These are phyloP conservation scores for Orchesella cincta DNA, from an alignment of 1,140 invertebrate genomes.

Conservation along the genomic window DNA sequence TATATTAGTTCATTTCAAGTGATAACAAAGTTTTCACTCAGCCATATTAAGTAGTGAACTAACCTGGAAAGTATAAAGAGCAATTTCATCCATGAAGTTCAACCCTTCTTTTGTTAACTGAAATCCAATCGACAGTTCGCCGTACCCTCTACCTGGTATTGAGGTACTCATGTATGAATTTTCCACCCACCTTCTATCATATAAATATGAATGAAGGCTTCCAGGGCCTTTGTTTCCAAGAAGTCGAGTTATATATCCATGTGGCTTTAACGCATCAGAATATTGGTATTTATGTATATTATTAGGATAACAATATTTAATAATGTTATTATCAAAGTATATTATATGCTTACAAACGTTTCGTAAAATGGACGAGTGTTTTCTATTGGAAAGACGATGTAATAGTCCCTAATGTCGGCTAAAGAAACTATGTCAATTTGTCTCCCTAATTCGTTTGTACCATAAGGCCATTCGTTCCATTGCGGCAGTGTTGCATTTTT, in stretches of 20 bases:
- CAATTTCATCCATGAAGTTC: constrained; percentile 80
- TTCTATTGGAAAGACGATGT: constrained; percentile 83
- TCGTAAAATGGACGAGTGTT: constrained; percentile 80
- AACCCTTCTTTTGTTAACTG: constrained; percentile 90
- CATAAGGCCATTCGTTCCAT: constrained; percentile 81
- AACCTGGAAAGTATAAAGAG: constrained; percentile 77
- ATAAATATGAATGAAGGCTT: constrained; percentile 84
- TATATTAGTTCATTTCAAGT: no score
- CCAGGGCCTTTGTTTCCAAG: constrained; percentile 93
- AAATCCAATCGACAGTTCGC: constrained; percentile 82
- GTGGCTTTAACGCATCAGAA: no score
- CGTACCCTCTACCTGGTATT: constrained; percentile 76
- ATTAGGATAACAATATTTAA: no score
- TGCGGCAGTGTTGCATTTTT: constrained; percentile 69
- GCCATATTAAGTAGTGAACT: not conserved
- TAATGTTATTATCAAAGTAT: no score
- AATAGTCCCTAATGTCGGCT: constrained; percentile 82
- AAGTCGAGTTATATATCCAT: constrained; percentile 83
- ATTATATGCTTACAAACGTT: constrained; percentile 69
- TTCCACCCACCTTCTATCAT: constrained; percentile 84
- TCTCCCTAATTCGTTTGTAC: constrained; percentile 66
- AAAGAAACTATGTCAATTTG: constrained; percentile 79
- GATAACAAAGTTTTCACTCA: not conserved
- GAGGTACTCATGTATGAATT: constrained; percentile 76
- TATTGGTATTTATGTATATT: no score